Evolutionary conservation across 2,888 invertebrate species (phyloP).

Genomic region (Campoplex nolae): DNA sequence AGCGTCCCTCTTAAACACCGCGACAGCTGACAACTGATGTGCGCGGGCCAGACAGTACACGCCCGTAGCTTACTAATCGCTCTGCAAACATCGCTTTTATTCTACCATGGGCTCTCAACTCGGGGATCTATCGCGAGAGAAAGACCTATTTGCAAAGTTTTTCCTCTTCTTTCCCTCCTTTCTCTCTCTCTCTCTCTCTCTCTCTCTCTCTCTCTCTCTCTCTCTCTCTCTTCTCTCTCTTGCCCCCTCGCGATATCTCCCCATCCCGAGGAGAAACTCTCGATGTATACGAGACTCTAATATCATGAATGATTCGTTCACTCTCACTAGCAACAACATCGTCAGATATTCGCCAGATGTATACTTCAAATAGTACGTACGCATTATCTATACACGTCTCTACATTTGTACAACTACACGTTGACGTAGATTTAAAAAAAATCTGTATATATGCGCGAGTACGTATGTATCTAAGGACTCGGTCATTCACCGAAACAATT

Average conservation of each 20-base stretch:
- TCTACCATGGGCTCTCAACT: constrained; percentile 77
- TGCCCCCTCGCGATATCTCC: constrained; percentile 21
- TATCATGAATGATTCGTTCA: constrained; percentile 68
- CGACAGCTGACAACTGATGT: constrained; percentile 83
- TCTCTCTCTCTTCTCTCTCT: constrained; percentile 24
- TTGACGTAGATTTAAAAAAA: neutral
- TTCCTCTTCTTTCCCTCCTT: constrained; percentile 15
- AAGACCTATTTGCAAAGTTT: constrained; percentile 30
- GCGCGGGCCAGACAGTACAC: constrained; percentile 82
- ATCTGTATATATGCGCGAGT: too few species aligned
- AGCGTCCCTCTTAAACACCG: constrained; percentile 64
- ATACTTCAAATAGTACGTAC: constrained; percentile 1
- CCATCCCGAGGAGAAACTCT: constrained; percentile 27
- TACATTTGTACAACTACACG: neutral
- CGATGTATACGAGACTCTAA: constrained; percentile 44
- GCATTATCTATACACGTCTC: neutral
- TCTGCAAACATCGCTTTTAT: constrained; percentile 81
- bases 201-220: constrained; percentile 3
- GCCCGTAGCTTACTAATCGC: constrained; percentile 83
- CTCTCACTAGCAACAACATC: constrained; percentile 45
- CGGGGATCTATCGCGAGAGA: constrained; percentile 13
- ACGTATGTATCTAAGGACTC: constrained; percentile 20
- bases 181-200: constrained; percentile 11
- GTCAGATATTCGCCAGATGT: constrained; percentile 30
- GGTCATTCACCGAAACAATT: constrained; percentile 68